phyloP scores from a whole-genome alignment of 2,888 invertebrate genomes.

The Sicus ferrugineus region DNA sequence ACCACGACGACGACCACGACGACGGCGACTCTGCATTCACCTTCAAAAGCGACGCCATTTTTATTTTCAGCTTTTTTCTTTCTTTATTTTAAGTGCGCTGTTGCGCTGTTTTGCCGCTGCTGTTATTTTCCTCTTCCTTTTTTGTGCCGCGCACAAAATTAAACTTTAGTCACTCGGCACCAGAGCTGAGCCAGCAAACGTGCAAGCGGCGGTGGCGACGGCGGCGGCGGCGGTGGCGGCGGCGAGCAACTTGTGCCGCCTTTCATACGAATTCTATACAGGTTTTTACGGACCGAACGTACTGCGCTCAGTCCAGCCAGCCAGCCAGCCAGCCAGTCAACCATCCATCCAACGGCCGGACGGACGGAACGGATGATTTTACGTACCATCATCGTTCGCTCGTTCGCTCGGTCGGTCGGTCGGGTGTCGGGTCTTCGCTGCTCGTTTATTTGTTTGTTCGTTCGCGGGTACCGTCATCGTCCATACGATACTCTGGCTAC shows the following conservation, averaged over 20 bases:
- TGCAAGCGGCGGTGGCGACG: too few species aligned
- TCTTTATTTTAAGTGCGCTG: slow-evolving; percentile 9
- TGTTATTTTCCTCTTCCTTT: slow-evolving; percentile 11
- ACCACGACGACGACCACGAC: slow-evolving; percentile 40
- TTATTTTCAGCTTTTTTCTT: slow-evolving; percentile 24
- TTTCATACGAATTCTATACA: slow-evolving; percentile 45
- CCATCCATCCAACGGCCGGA: slow-evolving; percentile 3
- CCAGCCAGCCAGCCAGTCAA: slow-evolving; percentile 13
- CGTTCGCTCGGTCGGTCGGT: slow-evolving; percentile 15
- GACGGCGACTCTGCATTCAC: slow-evolving; percentile 24
- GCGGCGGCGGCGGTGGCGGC: too few species aligned
- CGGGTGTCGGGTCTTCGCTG: background rate
- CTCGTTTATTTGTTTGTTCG: slow-evolving; percentile 13
- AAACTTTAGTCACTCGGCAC: slow-evolving; percentile 35
- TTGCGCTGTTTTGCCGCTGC: background rate
- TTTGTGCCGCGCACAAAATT: slow-evolving; percentile 24
- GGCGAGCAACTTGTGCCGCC: slow-evolving; percentile 4
- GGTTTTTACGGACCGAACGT: slow-evolving; percentile 31
- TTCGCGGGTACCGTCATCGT: background rate
- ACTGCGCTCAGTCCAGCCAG: slow-evolving; percentile 21
- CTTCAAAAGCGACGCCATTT: slow-evolving; percentile 32
- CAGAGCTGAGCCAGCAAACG: slow-evolving; percentile 33
- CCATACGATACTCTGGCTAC: background rate
- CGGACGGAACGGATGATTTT: slow-evolving; percentile 5
- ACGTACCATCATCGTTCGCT: slow-evolving; percentile 18